phyloP scores from a whole-genome alignment of 2,113 vertebrate species.

The Campylomormyrus tamandua region DNA sequence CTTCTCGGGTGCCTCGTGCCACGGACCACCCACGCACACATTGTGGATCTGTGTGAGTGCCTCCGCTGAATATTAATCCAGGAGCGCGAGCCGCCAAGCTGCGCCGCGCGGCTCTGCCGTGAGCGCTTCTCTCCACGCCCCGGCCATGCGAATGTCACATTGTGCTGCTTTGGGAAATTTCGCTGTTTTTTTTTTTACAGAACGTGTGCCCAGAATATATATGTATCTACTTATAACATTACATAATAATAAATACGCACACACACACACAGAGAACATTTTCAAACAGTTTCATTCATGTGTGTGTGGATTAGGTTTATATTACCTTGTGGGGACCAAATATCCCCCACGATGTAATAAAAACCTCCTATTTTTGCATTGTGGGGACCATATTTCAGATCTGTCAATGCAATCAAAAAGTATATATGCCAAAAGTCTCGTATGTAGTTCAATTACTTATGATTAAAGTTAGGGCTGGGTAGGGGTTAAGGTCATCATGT shows the following conservation, averaged over 20 bases:
- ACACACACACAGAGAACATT: background rate
- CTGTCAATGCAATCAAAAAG: too few relatives aligned
- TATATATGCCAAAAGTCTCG: too few relatives aligned
- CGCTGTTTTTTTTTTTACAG: background rate
- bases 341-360: too few relatives aligned
- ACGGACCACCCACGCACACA: constrained; percentile 12
- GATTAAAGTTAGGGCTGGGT: too few relatives aligned
- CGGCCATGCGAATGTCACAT: background rate
- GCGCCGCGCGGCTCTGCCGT: background rate
- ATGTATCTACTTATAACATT: background rate
- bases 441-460: too few relatives aligned
- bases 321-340: background rate
- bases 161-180: background rate
- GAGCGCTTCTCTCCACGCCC: background rate
- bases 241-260: background rate
- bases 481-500: too few relatives aligned
- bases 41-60: background rate
- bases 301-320: background rate
- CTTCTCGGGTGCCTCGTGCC: constrained; percentile 1
- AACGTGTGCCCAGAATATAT: background rate
- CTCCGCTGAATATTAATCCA: constrained; percentile 11
- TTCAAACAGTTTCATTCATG: background rate
- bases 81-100: background rate
- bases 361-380: too few relatives aligned
- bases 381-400: too few relatives aligned